Conservation (phyloP, 2,113 vertebrate species). For the Edolisoma coerulescens region DNA sequence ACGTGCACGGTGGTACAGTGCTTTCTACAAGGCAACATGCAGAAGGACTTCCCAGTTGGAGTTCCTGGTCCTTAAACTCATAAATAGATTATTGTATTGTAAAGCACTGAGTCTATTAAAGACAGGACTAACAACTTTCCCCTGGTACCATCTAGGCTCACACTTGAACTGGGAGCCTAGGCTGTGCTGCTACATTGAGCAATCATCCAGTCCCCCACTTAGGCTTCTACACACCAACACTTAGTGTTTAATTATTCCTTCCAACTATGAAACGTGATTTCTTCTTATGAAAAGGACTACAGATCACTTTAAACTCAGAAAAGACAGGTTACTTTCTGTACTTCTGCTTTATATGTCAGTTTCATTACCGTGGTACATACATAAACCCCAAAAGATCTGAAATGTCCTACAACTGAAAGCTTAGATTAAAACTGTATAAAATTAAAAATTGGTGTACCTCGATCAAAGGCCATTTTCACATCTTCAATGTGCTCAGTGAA, state of each 20-base stretch:
- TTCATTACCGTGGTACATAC: not conserved
- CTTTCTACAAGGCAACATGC: not conserved
- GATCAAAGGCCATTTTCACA: constrained; percentile 92
- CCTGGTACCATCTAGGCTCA: not conserved
- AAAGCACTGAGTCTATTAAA: not conserved
- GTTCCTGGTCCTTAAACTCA: not conserved
- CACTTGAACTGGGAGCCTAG: not conserved
- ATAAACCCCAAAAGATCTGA: not conserved
- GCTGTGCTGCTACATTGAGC: not conserved
- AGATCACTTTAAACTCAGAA: not conserved
- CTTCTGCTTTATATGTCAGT: not conserved
- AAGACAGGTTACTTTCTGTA: not conserved
- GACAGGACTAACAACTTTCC: not conserved
- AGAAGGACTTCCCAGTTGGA: not conserved
- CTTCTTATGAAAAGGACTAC: not conserved
- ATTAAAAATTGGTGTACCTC: constrained; percentile 78
- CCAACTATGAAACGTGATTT: not conserved
- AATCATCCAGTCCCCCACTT: not conserved
- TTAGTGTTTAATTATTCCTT: not conserved
- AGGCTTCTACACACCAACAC: not conserved
- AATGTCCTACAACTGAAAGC: not conserved
- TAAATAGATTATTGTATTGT: not conserved
- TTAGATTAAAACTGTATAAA: not conserved
- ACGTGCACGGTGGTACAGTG: fast-evolving
- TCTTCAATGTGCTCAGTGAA: constrained; percentile 97